phyloP scores from a whole-genome alignment of 2,888 invertebrate species.

The Podotricha telesiphe region DNA sequence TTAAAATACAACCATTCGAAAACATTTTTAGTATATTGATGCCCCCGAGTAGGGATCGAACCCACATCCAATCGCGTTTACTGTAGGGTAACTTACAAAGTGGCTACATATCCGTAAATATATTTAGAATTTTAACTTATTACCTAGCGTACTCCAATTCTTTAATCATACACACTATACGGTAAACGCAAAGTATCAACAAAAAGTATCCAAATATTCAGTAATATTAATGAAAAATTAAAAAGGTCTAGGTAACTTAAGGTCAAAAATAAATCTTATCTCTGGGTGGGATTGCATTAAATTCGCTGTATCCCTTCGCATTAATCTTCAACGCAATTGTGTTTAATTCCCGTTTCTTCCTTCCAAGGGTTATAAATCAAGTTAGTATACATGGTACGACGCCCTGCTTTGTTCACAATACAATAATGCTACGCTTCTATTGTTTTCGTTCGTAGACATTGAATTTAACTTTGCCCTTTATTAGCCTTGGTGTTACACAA shows the following conservation, averaged over 20 bases:
- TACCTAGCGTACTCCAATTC: too few relatives aligned
- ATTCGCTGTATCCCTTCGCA: constrained; percentile 63
- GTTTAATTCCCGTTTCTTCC: constrained; percentile 69
- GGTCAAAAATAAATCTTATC: constrained; percentile 56
- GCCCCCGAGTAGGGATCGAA: too few relatives aligned
- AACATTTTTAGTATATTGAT: too few relatives aligned
- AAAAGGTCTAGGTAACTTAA: constrained; percentile 33
- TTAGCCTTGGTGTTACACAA: constrained; percentile 32
- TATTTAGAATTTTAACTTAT: too few relatives aligned
- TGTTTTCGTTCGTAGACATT: constrained; percentile 39
- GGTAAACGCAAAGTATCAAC: not conserved
- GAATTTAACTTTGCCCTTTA: constrained; percentile 38
- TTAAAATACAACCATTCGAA: too few relatives aligned
- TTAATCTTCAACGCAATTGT: constrained; percentile 73
- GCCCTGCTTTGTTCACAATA: constrained; percentile 47
- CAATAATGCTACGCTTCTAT: constrained; percentile 42
- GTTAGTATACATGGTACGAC: constrained; percentile 53
- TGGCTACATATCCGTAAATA: too few relatives aligned
- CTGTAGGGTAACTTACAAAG: too few relatives aligned
- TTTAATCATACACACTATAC: too few relatives aligned
- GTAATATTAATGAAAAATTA: constrained; percentile 30
- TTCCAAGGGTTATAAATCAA: constrained; percentile 68
- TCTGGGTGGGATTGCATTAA: constrained; percentile 58
- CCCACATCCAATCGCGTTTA: too few relatives aligned
- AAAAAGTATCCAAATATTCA: not conserved